Conservation (phyloP, 2,797 vertebrate species). For the Myoxocephalus aenaeus region DNA sequence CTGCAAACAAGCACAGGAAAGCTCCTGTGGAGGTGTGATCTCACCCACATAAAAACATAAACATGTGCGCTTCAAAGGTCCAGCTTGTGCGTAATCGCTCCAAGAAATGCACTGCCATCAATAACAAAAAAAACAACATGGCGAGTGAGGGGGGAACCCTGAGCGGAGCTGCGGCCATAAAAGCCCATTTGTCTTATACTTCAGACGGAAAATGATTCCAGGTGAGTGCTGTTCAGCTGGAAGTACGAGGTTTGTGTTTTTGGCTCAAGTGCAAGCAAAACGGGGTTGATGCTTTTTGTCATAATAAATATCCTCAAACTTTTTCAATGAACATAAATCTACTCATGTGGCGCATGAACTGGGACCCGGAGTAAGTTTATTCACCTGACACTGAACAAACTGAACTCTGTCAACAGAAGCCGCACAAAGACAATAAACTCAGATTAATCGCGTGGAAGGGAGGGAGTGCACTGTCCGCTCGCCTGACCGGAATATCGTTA, state of each 20-base stretch:
- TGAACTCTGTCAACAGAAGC: neutral
- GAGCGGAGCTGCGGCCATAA: conserved; percentile 16
- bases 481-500: conserved; percentile 6
- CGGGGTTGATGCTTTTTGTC: neutral
- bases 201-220: conserved; percentile 26
- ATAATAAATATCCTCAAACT: conserved; percentile 19
- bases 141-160: conserved; percentile 19
- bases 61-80: conserved; percentile 63
- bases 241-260: neutral
- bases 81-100: conserved; percentile 50
- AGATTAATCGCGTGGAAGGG: neutral
- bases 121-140: neutral
- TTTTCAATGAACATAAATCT: neutral
- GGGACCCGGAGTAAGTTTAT: neutral
- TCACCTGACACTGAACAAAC: neutral
- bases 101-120: conserved; percentile 39
- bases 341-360: neutral
- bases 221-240: conserved; percentile 9
- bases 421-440: neutral
- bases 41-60: conserved; percentile 73
- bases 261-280: neutral
- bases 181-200: conserved; percentile 35
- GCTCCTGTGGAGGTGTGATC: conserved; percentile 77
- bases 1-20: conserved; percentile 70
- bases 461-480: neutral